These are phyloP conservation scores for Micrasema minimum DNA, from an alignment of 1,140 invertebrate genomes.

Conservation along the genomic window DNA sequence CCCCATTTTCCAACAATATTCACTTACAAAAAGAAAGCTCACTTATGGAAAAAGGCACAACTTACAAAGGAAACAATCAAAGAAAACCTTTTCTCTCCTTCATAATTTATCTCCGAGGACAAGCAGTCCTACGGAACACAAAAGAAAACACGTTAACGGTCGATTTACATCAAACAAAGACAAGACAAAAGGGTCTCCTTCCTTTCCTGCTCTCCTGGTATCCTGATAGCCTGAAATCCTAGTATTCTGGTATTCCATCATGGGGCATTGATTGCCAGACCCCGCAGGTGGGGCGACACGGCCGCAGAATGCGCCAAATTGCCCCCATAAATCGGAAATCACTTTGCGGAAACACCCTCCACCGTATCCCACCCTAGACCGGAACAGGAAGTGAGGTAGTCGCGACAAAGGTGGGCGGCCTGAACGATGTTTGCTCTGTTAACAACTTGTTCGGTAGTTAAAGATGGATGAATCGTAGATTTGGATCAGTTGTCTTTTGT, in stretches of 20 bases:
- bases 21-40: no score
- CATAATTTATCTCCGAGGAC: conserved; percentile 13
- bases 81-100: neutral
- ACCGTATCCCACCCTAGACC: neutral
- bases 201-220: conserved; percentile 21
- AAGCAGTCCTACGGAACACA: conserved; percentile 25
- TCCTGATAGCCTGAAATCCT: no score
- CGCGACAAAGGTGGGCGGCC: conserved; percentile 38
- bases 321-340: conserved; percentile 52
- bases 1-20: no score
- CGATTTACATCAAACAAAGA: conserved; percentile 26
- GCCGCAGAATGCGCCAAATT: conserved; percentile 46
- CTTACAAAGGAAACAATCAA: conserved; percentile 28
- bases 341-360: conserved; percentile 43
- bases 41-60: no score
- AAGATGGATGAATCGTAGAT: no score
- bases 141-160: conserved; percentile 28
- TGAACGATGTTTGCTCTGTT: conserved; percentile 47
- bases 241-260: conserved; percentile 41
- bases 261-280: conserved; percentile 22
- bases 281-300: conserved; percentile 32
- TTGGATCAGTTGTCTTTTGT: no score
- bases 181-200: conserved; percentile 34
- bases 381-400: conserved; percentile 32
- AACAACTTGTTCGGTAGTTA: conserved; percentile 50